Conservation (phyloP, 2,888 invertebrate species). For the Agrotis clavis region DNA sequence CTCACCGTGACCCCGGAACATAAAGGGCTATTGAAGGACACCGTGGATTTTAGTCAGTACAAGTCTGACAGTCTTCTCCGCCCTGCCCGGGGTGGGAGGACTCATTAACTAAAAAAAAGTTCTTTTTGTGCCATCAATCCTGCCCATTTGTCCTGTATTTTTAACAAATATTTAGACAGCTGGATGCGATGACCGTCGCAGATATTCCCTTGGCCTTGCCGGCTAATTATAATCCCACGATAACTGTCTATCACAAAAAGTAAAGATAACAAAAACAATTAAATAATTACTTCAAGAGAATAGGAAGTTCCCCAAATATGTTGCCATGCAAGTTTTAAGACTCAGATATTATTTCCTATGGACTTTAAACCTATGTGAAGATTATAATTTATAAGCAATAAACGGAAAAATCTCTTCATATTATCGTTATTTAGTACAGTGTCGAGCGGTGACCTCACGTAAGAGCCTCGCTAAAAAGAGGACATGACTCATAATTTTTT, state of each 20-base stretch:
- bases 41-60: no score
- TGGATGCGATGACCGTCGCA: slow-evolving; percentile 19
- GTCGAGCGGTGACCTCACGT: slow-evolving; percentile 55
- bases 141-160: no score
- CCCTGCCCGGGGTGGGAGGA: no score
- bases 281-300: no score
- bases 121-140: no score
- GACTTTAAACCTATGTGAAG: neutral
- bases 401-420: neutral
- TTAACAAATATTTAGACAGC: neutral
- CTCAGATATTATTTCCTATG: neutral
- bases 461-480: slow-evolving; percentile 54
- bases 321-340: slow-evolving; percentile 11
- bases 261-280: no score
- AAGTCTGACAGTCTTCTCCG: no score
- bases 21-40: no score
- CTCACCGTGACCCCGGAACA: no score
- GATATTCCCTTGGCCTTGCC: slow-evolving; percentile 35
- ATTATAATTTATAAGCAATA: neutral
- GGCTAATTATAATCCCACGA: neutral
- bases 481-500: slow-evolving; percentile 58
- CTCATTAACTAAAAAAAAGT: no score
- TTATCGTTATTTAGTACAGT: slow-evolving; percentile 29
- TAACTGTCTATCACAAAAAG: neutral
- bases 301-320: neutral